Evolutionary conservation across 2,888 invertebrate species (phyloP).

Genomic region (Pogonocherus hispidulus): DNA sequence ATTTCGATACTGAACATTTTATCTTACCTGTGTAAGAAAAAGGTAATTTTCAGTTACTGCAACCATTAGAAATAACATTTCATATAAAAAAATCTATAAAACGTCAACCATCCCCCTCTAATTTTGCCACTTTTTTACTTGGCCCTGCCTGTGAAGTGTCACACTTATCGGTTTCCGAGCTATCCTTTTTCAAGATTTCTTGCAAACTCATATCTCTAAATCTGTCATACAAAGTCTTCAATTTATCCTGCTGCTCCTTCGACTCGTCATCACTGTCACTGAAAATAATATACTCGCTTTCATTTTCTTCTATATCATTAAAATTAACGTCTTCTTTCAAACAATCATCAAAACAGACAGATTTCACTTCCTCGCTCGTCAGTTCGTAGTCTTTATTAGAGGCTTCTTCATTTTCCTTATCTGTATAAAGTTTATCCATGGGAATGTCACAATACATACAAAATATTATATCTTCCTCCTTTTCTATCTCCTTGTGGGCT

Average conservation of each 20-base stretch:
- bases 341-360: slow-evolving; percentile 53
- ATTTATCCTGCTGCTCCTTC: slow-evolving; percentile 37
- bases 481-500: slow-evolving; percentile 58
- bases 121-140: slow-evolving; percentile 14
- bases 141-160: slow-evolving; percentile 3
- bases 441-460: slow-evolving; percentile 64
- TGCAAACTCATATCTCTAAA: slow-evolving; percentile 42
- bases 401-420: slow-evolving; percentile 13
- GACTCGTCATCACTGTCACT: slow-evolving; percentile 56
- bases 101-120: background rate
- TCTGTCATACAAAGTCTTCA: slow-evolving; percentile 43
- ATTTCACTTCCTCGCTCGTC: slow-evolving; percentile 36
- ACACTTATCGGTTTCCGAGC: background rate
- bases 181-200: slow-evolving; percentile 26
- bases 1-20: no score
- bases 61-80: no score
- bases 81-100: no score
- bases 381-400: slow-evolving; percentile 13
- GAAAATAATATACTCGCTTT: slow-evolving; percentile 50
- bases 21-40: no score
- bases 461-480: slow-evolving; percentile 53
- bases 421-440: slow-evolving; percentile 53
- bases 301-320: slow-evolving; percentile 55
- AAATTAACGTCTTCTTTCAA: slow-evolving; percentile 44
- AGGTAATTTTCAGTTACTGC: no score